Evolutionary conservation across 2,888 invertebrate species (phyloP).

Genomic region (Rhagium mordax): DNA sequence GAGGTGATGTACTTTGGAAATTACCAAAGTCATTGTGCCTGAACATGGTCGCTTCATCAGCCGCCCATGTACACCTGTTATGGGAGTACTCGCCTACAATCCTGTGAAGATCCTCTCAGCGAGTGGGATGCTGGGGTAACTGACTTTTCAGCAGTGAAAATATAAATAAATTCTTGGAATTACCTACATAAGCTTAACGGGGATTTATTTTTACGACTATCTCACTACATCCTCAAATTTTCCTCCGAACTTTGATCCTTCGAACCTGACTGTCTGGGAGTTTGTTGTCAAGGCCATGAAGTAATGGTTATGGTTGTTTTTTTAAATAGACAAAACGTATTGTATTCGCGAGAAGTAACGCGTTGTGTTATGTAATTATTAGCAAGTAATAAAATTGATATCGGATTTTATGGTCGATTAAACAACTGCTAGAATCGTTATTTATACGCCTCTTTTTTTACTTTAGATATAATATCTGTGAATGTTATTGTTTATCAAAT

Average conservation of each 20-base stretch:
- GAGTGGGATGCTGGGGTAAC: conserved; percentile 16
- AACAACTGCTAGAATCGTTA: neutral
- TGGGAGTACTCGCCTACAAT: neutral
- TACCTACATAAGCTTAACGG: neutral
- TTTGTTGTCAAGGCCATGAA: neutral
- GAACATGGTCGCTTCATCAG: neutral
- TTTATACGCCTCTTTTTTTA: neutral
- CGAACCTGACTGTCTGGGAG: neutral
- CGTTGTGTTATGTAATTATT: neutral
- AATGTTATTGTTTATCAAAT: too few relatives aligned
- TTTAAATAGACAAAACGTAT: neutral
- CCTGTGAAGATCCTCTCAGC: neutral
- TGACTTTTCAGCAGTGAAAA: conserved; percentile 14
- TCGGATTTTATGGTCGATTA: neutral
- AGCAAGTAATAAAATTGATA: neutral
- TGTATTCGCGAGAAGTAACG: neutral
- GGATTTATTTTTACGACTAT: neutral
- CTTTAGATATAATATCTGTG: neutral
- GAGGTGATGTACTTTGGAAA: neutral
- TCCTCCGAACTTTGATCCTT: neutral
- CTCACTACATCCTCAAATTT: neutral
- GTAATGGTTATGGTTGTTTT: neutral
- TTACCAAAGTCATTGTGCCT: neutral
- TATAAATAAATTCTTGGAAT: neutral
- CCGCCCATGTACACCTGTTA: neutral